A percentile compares a stretch with the other conserved stretches of the same genome.
Conservation (phyloP, 2,797 vertebrate genomes). For the Rhyacichthys aspro region DNA sequence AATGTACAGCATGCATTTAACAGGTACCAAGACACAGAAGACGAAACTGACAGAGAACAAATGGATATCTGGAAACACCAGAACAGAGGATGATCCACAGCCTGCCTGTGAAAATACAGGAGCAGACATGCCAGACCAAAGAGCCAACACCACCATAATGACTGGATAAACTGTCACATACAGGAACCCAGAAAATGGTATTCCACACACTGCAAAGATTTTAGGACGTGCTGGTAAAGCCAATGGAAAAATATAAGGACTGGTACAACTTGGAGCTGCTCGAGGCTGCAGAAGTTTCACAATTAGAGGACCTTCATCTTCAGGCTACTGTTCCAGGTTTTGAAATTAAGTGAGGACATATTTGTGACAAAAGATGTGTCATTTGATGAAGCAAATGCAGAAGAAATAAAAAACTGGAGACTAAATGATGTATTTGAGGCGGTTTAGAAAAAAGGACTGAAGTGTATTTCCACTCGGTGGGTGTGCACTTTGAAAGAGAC, state of each 20-base stretch:
- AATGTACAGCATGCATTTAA: no score
- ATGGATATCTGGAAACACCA: no score
- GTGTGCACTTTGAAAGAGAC: slow-evolving; percentile 27
- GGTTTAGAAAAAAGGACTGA: neutral
- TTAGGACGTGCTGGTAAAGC: neutral
- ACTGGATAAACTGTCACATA: neutral
- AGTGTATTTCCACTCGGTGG: slow-evolving; percentile 23
- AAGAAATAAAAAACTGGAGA: neutral
- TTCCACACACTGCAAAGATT: neutral
- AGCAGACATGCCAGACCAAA: no score
- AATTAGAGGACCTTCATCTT: neutral
- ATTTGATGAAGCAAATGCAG: neutral
- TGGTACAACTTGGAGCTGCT: neutral
- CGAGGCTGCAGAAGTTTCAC: neutral
- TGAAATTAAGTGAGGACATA: neutral
- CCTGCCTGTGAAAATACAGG: no score
- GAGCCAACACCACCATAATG: neutral
- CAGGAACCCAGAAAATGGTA: neutral
- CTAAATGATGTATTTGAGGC: neutral
- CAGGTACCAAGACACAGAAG: no score
- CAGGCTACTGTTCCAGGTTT: neutral
- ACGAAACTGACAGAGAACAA: no score
- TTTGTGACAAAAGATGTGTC: neutral
- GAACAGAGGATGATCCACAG: no score
- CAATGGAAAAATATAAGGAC: neutral